A percentile compares a stretch with the other conserved stretches of the same genome.
These are phyloP conservation scores for Choristoneura rosaceana DNA, from an alignment of 2,888 invertebrate species.

Conservation along the genomic window DNA sequence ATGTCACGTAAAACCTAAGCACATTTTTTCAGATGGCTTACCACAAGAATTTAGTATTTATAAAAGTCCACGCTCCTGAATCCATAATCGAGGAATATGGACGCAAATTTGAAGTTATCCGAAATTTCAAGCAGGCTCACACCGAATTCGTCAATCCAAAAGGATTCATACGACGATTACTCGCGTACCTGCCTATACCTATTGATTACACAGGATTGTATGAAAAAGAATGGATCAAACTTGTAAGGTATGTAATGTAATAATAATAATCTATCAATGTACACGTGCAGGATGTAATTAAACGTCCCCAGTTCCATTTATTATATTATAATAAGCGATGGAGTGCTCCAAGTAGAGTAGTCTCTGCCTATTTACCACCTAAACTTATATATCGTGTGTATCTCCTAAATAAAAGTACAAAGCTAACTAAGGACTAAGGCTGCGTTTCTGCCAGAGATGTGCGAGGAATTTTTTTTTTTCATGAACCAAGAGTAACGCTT, in stretches of 20 bases:
- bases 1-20: no score
- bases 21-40: constrained; percentile 40
- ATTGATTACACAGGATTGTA: neutral
- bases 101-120: constrained; percentile 43
- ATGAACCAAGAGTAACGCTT: no score
- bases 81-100: constrained; percentile 47
- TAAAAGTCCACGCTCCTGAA: constrained; percentile 62
- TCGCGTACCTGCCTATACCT: constrained; percentile 9
- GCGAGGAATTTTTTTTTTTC: no score
- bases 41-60: constrained; percentile 51
- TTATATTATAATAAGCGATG: no score
- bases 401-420: no score
- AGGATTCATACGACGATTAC: constrained; percentile 13
- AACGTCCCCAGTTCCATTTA: no score
- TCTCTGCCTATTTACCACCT: no score
- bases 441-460: no score
- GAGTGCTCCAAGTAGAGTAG: no score
- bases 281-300: no score
- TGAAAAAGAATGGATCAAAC: constrained; percentile 45
- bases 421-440: no score
- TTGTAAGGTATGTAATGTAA: constrained; percentile 37
- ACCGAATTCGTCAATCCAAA: constrained; percentile 45
- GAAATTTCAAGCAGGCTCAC: constrained; percentile 48
- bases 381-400: no score
- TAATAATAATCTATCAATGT: neutral